These are phyloP conservation scores for Trididemnum clinides DNA, from an alignment of 23 tunicate genomes.

Conservation along the genomic window DNA sequence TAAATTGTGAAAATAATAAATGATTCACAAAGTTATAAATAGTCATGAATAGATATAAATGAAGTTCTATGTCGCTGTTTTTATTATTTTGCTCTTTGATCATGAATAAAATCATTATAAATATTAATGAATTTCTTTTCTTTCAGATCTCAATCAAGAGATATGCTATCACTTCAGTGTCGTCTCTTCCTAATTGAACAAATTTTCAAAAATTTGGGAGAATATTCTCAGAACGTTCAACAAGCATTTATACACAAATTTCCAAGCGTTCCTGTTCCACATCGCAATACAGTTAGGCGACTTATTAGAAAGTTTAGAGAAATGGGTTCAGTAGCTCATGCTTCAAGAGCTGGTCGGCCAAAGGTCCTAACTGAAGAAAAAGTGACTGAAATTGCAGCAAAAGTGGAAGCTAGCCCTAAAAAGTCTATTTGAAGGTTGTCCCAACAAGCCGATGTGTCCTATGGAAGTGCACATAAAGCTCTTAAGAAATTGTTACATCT, in stretches of 20 bases:
- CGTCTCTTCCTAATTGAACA: conserved; percentile 11
- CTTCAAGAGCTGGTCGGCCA: conserved; percentile 8
- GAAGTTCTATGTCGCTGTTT: too few species aligned
- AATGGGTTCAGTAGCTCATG: conserved; percentile 4
- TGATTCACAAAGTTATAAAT: too few species aligned
- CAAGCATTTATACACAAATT: conserved; percentile 17
- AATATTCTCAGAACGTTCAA: conserved; percentile 14
- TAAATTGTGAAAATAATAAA: too few species aligned
- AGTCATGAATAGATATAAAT: too few species aligned
- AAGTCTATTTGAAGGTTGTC: conserved; percentile 2
- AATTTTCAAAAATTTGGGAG: conserved; percentile 14
- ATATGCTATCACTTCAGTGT: conserved; percentile 23
- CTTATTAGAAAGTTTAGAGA: conserved; percentile 17
- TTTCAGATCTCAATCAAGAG: conserved; percentile 12
- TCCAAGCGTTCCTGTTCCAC: conserved; percentile 20
- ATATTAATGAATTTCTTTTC: background rate
- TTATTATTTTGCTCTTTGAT: background rate
- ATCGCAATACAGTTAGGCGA: conserved; percentile 21
- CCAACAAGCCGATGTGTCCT: conserved; percentile 21
- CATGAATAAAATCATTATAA: background rate
- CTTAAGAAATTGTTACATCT: conserved; percentile 17
- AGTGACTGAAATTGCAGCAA: conserved; percentile 17
- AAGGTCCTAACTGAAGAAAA: conserved; percentile 20
- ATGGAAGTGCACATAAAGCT: conserved; percentile 17
- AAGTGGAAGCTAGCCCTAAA: conserved; percentile 24